Conservation (phyloP, 2,113 vertebrate genomes). For the Poecilia latipinna region DNA sequence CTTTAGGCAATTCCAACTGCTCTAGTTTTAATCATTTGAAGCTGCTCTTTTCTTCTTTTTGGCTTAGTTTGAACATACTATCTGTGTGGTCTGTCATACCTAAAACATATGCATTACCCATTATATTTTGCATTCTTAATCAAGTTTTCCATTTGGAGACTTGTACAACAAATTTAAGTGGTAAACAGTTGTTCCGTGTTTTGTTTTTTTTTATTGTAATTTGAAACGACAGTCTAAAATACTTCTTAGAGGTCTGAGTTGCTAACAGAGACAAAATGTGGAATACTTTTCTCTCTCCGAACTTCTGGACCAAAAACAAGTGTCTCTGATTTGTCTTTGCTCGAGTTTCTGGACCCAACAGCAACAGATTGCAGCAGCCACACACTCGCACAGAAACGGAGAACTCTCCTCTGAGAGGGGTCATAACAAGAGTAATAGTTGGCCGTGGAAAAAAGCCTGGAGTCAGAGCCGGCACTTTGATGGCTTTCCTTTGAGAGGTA, state of each 20-base stretch:
- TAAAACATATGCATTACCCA: neutral
- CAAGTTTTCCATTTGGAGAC: neutral
- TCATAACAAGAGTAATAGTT: conserved; percentile 49
- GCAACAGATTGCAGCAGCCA: conserved; percentile 23
- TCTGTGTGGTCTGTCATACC: neutral
- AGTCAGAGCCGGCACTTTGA: conserved; percentile 67
- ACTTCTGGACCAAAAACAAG: neutral
- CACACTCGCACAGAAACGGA: conserved; percentile 27
- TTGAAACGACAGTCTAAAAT: neutral
- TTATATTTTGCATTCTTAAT: too few relatives aligned
- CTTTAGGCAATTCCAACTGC: neutral
- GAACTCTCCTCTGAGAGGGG: conserved; percentile 40
- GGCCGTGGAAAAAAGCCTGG: conserved; percentile 59
- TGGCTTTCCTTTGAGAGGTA: conserved; percentile 70
- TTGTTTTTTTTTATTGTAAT: neutral
- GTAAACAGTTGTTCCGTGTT: neutral
- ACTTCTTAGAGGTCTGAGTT: neutral
- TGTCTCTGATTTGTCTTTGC: neutral
- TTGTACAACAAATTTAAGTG: neutral
- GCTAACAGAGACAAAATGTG: neutral
- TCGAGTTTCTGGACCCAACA: neutral
- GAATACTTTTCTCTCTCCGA: neutral
- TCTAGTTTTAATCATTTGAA: neutral
- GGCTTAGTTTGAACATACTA: too few relatives aligned
- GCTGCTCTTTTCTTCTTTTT: too few relatives aligned